Evolutionary conservation across 2,113 vertebrate genomes (phyloP).

Genomic region (Epinephelus fuscoguttatus): DNA sequence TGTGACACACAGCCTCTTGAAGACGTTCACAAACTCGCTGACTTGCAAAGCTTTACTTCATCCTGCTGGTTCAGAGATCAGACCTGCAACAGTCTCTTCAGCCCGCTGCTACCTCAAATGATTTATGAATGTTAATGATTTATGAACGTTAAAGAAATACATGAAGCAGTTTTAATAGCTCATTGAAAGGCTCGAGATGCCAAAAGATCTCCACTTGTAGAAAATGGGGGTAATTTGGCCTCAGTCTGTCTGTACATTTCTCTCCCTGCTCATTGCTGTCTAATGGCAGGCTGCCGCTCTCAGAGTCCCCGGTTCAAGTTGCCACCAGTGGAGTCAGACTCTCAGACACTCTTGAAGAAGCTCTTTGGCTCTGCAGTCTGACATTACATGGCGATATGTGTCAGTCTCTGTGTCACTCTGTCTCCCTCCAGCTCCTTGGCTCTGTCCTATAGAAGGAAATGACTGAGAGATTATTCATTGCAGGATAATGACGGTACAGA

Average conservation of each 20-base stretch:
- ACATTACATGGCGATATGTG: slow-evolving; percentile 49
- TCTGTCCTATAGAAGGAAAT: slow-evolving; percentile 44
- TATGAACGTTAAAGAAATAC: background rate
- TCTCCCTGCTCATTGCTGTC: background rate
- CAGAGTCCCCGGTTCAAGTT: slow-evolving; percentile 14
- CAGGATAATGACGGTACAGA: slow-evolving; percentile 63
- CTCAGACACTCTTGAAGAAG: slow-evolving; percentile 52
- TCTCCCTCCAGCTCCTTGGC: slow-evolving; percentile 48
- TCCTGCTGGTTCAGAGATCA: background rate
- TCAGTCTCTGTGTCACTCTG: slow-evolving; percentile 21
- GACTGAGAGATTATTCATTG: slow-evolving; percentile 68
- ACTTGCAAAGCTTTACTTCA: too few relatives aligned
- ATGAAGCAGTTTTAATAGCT: background rate
- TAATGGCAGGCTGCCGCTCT: slow-evolving; percentile 28
- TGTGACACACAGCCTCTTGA: too few relatives aligned
- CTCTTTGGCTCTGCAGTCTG: slow-evolving; percentile 44
- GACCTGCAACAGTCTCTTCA: background rate
- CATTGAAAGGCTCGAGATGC: background rate
- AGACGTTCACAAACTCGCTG: too few relatives aligned
- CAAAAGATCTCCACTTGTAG: background rate
- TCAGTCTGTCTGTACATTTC: slow-evolving; percentile 5
- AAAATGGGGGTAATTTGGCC: slow-evolving; percentile 18
- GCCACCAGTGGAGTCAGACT: slow-evolving; percentile 35
- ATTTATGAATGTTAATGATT: background rate
- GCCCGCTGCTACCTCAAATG: background rate